Percentiles rank a stretch among this genome's conserved stretches.
Evolutionary conservation across 2,113 vertebrate species (phyloP).

Genomic region (Aplodontia rufa): DNA sequence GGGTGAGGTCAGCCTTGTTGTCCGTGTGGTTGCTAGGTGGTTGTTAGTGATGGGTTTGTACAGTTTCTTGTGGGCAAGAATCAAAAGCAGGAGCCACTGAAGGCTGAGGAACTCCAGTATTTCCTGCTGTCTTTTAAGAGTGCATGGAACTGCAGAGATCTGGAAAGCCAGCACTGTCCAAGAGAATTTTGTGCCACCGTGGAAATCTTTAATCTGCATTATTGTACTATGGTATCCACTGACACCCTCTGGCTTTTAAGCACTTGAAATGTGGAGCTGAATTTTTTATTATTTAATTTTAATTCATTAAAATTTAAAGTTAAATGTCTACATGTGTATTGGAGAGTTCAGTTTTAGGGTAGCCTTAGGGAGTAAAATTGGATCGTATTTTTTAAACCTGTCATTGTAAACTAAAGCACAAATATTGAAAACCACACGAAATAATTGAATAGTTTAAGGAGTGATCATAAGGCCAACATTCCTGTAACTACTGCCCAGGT

Average conservation of each 20-base stretch:
- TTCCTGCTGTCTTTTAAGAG: background rate
- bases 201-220: background rate
- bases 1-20: background rate
- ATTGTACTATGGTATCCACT: background rate
- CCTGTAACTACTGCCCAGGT: background rate
- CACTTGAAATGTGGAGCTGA: conserved; percentile 5
- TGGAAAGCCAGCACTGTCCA: background rate
- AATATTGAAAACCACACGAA: background rate
- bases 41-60: background rate
- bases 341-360: background rate
- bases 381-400: background rate
- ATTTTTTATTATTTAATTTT: conserved; percentile 16
- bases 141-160: background rate
- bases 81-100: background rate
- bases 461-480: background rate
- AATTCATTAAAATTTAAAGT: conserved; percentile 37
- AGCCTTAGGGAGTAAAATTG: background rate
- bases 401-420: background rate
- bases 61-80: background rate
- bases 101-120: background rate
- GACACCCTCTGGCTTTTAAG: background rate
- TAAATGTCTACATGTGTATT: background rate
- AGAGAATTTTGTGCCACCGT: background rate
- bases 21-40: background rate
- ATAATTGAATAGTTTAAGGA: background rate